These are phyloP conservation scores for Caenorhabditis sulstoni DNA, from an alignment of 2,888 invertebrate species.

Conservation along the genomic window DNA sequence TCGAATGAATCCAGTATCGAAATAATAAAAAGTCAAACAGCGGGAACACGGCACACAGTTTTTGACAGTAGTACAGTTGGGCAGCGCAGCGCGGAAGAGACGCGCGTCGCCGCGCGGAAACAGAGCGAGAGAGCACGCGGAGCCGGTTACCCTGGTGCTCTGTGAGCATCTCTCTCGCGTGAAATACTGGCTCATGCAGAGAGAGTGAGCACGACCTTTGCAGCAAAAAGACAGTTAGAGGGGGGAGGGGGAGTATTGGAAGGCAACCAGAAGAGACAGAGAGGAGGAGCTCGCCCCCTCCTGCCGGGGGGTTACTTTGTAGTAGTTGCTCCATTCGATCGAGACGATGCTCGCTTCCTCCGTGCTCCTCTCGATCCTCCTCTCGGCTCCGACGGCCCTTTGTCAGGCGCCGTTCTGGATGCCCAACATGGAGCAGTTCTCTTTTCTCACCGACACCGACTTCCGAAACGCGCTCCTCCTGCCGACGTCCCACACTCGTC, in stretches of 20 bases:
- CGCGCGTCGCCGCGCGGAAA: conserved; percentile 1
- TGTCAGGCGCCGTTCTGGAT: conserved; percentile 55
- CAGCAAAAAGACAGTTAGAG: no score
- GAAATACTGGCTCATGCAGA: conserved; percentile 39
- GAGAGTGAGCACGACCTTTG: no score
- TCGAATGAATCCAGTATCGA: conserved; percentile 21
- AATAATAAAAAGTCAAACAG: conserved; percentile 50
- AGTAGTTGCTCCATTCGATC: neutral
- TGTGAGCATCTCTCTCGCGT: conserved; percentile 14
- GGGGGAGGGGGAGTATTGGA: neutral
- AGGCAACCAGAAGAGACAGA: neutral
- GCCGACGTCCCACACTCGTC: conserved; percentile 31
- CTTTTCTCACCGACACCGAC: conserved; percentile 69
- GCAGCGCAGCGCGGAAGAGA: conserved; percentile 3
- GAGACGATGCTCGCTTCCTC: conserved; percentile 6
- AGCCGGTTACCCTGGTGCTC: conserved; percentile 8
- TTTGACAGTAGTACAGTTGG: conserved; percentile 27
- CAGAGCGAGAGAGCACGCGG: neutral
- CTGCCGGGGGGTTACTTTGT: no score
- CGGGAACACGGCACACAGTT: conserved; percentile 5
- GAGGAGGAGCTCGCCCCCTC: neutral
- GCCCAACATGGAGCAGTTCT: conserved; percentile 54
- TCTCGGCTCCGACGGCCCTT: conserved; percentile 33
- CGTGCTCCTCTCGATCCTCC: conserved; percentile 8
- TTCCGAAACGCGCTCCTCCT: conserved; percentile 68